Base-by-base conservation (phyloP, 2,113 vertebrate species). In the Antennarius striatus region DNA sequence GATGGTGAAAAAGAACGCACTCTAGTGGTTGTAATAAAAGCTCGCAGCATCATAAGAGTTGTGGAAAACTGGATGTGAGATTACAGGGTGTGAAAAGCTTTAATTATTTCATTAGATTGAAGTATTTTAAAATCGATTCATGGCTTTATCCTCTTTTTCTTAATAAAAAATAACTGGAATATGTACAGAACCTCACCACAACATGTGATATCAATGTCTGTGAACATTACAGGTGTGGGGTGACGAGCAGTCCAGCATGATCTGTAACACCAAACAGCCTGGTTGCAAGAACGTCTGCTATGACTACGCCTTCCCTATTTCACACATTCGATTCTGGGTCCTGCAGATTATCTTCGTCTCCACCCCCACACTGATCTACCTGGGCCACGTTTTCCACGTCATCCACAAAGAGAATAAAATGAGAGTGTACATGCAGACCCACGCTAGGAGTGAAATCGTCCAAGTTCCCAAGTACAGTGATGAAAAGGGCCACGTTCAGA, bases 221-320 rank as follows among this genome's bases (percentile, higher is more conserved):
- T 61, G 30, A 22, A 45, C 11, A 5, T 78, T 68, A 1, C 81
- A 91, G 90, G 90, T 91, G 28, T 93, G 92, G 92, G 65, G 91
- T 0, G 97, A 98, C 1, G 97, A 98, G 75, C 97, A 98, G 85
- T 95, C 95, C 0, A 96, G 92, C 56, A 96, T 98, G 93, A 89
- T 94, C 0, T 98, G 97, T 80, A 98, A 98, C 91, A 98, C 96
- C 1, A 94, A 96, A 77, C 97, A 98, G 66, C 96, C 96, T 0
- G 97, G 97, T 76, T 98, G 97, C 0, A 94, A 94, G 84, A 98
- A 98, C 55, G 96, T 98, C 15, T 98, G 97, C 93, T 98, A 98
- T 14, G 96, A 98, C 83, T 88, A 94, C 6, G 95, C 95, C 80
- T 99, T 99, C 86, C 96, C 97, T 2, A 98, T 99, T 86, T 99